phyloP scores from a whole-genome alignment of 1,140 invertebrate species.

The Hylyphantes graminicola region DNA sequence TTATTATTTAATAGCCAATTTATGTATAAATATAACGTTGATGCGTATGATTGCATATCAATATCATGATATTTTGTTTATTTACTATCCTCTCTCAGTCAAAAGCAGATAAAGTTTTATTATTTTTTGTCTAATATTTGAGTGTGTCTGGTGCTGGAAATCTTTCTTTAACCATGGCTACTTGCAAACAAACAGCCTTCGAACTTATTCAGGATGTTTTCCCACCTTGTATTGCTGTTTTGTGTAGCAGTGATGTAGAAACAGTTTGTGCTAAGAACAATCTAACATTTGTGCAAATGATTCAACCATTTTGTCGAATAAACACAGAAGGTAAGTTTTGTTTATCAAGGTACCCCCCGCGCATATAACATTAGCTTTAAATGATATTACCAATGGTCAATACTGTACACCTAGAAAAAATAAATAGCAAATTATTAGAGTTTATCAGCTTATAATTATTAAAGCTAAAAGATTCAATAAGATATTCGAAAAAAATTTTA shows the following conservation, averaged over 20 bases:
- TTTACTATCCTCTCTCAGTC: background rate
- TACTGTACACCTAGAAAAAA: too few relatives aligned
- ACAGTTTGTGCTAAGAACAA: conserved; percentile 89
- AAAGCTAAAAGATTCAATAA: too few relatives aligned
- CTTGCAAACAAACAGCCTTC: conserved; percentile 72
- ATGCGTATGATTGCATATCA: conserved; percentile 2
- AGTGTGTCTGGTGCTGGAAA: background rate
- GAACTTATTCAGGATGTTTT: conserved; percentile 92
- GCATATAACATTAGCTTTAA: background rate
- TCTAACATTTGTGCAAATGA: conserved; percentile 86
- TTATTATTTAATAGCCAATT: background rate
- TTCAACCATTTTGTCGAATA: conserved; percentile 88
- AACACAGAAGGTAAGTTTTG: conserved; percentile 82
- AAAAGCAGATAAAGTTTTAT: background rate
- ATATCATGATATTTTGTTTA: background rate
- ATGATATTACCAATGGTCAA: background rate
- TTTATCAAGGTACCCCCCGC: too few relatives aligned
- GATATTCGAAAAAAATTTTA: too few relatives aligned
- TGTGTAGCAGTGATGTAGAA: conserved; percentile 84
- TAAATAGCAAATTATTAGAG: too few relatives aligned
- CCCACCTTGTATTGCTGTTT: conserved; percentile 86
- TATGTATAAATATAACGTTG: background rate
- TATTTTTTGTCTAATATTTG: background rate
- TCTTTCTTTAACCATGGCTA: conserved; percentile 66
- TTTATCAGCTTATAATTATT: too few relatives aligned